Conservation (phyloP, 2,797 vertebrate genomes). For the Hylomyscus alleni region DNA sequence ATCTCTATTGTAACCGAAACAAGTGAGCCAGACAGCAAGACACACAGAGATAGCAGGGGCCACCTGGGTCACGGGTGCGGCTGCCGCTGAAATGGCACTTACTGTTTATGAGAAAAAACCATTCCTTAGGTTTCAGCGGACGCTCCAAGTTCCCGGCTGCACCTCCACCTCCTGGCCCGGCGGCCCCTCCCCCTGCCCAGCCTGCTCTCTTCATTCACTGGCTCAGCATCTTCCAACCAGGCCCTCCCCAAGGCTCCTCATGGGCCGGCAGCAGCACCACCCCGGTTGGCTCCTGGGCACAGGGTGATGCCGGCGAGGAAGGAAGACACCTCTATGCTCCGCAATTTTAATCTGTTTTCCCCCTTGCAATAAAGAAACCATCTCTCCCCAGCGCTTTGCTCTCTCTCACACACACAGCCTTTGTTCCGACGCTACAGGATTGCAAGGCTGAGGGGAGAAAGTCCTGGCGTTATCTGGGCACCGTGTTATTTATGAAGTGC, state of each 20-base stretch:
- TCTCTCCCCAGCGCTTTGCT: conserved; percentile 56
- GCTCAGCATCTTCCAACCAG: conserved; percentile 83
- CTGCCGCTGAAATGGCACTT: conserved; percentile 85
- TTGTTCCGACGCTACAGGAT: conserved; percentile 80
- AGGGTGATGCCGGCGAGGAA: background rate
- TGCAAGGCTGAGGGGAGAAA: conserved; percentile 60
- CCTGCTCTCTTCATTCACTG: conserved; percentile 87
- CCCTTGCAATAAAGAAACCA: conserved; percentile 66
- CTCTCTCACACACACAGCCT: conserved; percentile 64
- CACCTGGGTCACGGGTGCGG: conserved; percentile 26
- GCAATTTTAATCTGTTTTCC: conserved; percentile 76
- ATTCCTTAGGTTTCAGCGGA: conserved; percentile 86
- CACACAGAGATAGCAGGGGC: background rate
- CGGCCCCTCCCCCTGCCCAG: conserved; percentile 88
- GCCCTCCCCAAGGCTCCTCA: conserved; percentile 70
- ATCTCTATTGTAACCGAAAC: conserved; percentile 67
- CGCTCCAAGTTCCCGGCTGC: conserved; percentile 79
- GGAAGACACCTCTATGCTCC: conserved; percentile 61
- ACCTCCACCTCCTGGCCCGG: conserved; percentile 79
- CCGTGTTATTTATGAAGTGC: conserved; percentile 79
- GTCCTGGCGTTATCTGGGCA: conserved; percentile 74
- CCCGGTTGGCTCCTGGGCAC: background rate
- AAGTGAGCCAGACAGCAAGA: conserved; percentile 22
- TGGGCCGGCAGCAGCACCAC: background rate
- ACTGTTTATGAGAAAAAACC: conserved; percentile 88